Evolutionary conservation across 2,797 vertebrate genomes (phyloP), one percentile per base, ranked within the genome.

Genomic region (Cryptoblepharus egeriae): DNA sequence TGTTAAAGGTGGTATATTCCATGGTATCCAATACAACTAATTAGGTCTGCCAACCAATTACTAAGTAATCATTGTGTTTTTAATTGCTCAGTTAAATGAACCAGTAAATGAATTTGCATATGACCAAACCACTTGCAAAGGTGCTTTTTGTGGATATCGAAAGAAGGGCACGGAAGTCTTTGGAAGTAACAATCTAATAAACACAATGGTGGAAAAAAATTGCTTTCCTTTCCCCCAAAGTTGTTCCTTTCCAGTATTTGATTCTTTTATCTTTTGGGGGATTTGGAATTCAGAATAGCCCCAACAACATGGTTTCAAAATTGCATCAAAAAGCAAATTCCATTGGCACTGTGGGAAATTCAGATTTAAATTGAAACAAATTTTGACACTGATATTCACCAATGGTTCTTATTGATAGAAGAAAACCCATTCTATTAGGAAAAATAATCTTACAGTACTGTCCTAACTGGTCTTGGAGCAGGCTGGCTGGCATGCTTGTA

Each of bases 1-100:
- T 78, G 85, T 88, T 88, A 89, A 92, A 87, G 87, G 91, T 90
- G 81, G 89, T 91, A 91, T 88, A 73, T 60, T 30, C 35, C 57
- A 49, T 82, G 87, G 81, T 82, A 85, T 84, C n/a, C n/a, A n/a
- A n/a, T n/a, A n/a, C n/a, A n/a, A n/a, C n/a, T n/a, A n/a, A 69
- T 70, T 70, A 42, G 20, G 28, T 32, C 67, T 70, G 20, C 35
- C 67, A 60, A 30, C 65, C 70, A 30, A 77, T 91, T 88, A 77
- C 78, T 87, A 30, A 73, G 45, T 70, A 92, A 90, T 79, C 1
- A 0, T 24, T 28, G 28, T 60, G 39, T 37, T 77, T 64, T 77
- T 77, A 77, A 77, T 52, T 64, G n/a, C 37, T 64, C 39, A 20
- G 45, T 65, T 52, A 32, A 77, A 65, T 65, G n/a, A n/a, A n/a